phyloP scores from a whole-genome alignment of 2,797 vertebrate genomes.

The Myotis vivesi region DNA sequence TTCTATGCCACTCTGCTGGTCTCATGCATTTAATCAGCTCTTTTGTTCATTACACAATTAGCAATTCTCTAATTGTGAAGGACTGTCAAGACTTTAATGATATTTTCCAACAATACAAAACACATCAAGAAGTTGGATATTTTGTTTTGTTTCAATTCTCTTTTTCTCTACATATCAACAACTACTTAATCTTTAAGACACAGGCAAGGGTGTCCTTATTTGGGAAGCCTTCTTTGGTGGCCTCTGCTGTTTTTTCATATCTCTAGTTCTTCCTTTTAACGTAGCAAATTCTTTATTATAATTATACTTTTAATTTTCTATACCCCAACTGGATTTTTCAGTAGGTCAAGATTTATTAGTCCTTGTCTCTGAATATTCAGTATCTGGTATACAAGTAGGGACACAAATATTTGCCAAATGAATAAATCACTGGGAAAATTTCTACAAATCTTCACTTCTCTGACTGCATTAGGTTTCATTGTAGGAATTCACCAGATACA shows the following conservation, averaged over 20 bases:
- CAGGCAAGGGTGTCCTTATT: neutral
- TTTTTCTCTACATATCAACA: neutral
- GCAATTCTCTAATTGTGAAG: neutral
- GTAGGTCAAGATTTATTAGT: neutral
- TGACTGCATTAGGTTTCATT: neutral
- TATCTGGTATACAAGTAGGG: neutral
- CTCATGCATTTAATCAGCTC: neutral
- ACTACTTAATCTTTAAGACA: neutral
- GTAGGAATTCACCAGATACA: neutral
- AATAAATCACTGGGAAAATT: neutral
- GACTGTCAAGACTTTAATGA: constrained; percentile 47
- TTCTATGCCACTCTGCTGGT: neutral
- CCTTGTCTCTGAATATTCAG: constrained; percentile 30
- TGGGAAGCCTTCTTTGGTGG: neutral
- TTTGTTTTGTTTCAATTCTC: neutral
- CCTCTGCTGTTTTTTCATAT: neutral
- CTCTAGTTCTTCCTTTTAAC: neutral
- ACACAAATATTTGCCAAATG: constrained; percentile 37
- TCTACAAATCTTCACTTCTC: neutral
- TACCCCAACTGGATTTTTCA: constrained; percentile 18
- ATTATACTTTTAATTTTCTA: constrained; percentile 36
- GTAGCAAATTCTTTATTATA: neutral
- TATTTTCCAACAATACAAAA: constrained; percentile 57
- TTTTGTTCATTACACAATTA: constrained; percentile 55
- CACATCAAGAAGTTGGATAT: neutral